Evolutionary conservation across 2,113 vertebrate species (phyloP), one percentile per base, ranked within the genome.

Genomic region (Leptodactylus fuscus): DNA sequence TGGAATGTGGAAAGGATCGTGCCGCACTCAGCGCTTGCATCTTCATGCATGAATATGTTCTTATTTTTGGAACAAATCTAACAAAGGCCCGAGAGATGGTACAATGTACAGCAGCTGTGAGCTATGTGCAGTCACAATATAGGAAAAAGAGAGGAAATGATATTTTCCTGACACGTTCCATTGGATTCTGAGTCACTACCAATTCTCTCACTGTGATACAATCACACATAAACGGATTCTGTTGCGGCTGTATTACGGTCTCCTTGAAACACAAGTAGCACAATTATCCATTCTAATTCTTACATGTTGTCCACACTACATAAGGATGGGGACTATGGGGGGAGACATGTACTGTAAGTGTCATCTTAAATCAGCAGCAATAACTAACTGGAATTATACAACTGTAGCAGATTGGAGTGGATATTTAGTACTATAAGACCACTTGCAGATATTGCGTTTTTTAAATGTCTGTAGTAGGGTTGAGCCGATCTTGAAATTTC

Each of bases 121-220:
- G 73, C 10, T 32, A 49, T 32, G 73, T 18, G 73, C 44, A 77
- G 20, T 34, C 24, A 58, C 20, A 36, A 58, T 41, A 58, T 58
- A 5, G 38, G 6, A 79, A 29, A 4, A 79, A 29, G 29, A 32
- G 27, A n/a, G 58, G 24, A 48, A 81, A 81, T 46, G 12, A 27
- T 48, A 46, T 32, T 67, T n/a, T 81, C 36, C 53, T 81, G 53
- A 44, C 51, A 65, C n/a, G 8, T 51, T 29, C 46, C 55, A 53
- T 5, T 58, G 29, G n/a, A 38, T 80, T 32, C 44, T 27, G 34
- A 81, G 55, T 81, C 78, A 81, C 55, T 29, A 62, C 36, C 58
- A 29, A 29, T 65, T 36, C 27, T 51, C 27, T 51, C 60, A 44
- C 58, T 18, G 22, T 46, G 36, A 81, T 81, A 44, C 79, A 81